These are phyloP conservation scores for Leistus spinibarbis DNA, from an alignment of 2,888 invertebrate species.

Conservation along the genomic window DNA sequence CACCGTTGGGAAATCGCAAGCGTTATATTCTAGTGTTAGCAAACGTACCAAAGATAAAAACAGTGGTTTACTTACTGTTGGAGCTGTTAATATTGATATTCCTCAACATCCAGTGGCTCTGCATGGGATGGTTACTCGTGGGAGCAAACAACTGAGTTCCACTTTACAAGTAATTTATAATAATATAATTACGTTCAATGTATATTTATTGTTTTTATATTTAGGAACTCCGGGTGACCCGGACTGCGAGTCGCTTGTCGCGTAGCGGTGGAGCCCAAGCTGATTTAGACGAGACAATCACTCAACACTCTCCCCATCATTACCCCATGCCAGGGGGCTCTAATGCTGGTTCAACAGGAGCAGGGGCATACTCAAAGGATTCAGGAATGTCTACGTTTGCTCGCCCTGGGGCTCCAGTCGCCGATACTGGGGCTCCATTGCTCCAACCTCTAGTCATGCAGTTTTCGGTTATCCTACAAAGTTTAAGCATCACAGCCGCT, in stretches of 20 bases:
- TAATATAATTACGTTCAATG: not conserved
- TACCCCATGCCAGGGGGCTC: constrained; percentile 40
- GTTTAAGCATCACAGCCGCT: constrained; percentile 92
- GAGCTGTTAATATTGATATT: constrained; percentile 91
- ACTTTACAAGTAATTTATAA: constrained; percentile 69
- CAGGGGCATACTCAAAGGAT: constrained; percentile 24
- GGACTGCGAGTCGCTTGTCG: constrained; percentile 77
- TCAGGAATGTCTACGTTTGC: constrained; percentile 43
- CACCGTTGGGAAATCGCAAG: constrained; percentile 90
- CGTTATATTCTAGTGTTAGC: constrained; percentile 85
- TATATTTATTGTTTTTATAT: not conserved
- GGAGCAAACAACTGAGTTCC: constrained; percentile 89
- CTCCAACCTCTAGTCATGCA: constrained; percentile 86
- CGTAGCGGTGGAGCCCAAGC: constrained; percentile 63
- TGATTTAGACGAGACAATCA: constrained; percentile 51
- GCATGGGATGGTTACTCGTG: constrained; percentile 97
- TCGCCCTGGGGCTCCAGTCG: constrained; percentile 42
- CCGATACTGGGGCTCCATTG: constrained; percentile 53
- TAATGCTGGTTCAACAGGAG: constrained; percentile 43
- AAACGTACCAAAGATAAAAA: constrained; percentile 79
- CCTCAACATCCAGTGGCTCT: constrained; percentile 98
- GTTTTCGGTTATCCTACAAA: constrained; percentile 83
- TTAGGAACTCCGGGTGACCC: constrained; percentile 76
- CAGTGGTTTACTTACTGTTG: constrained; percentile 81
- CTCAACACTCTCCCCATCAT: constrained; percentile 51